Base-by-base conservation (phyloP, 2,888 invertebrate genomes). In the Oligia strigilis region DNA sequence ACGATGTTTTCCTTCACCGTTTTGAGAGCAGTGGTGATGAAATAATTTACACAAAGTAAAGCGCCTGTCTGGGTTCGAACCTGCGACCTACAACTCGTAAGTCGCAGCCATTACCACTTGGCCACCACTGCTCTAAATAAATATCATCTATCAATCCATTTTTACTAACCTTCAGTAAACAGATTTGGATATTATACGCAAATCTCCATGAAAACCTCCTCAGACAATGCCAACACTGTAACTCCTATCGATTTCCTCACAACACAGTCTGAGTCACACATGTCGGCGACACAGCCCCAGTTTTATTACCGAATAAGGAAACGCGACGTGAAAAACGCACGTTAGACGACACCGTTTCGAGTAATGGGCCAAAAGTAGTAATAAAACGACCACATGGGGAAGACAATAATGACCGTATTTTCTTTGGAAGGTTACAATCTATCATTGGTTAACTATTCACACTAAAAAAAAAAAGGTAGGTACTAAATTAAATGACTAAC, bases 281-380 rank as follows among this genome's bases (percentile, higher is more conserved):
- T 87, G 75, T 69, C 60, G 64, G 62, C 14, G 62, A 82, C 86
- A 85, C 52, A 80, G 62, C 75, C 83, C 60, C 81, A 80, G 75
- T 89, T 88, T 89, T 88, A 89, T 84, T 81, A 78, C 78, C 77
- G 49, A 74, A 84, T 82, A 88, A 83, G 85, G 84, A 78, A 85
- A 87, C 72, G 72, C 80, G 67, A 89, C 90, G 88, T 89, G 83
- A 84, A 76, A 81, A 88, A 88, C 84, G 85, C 75, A 88, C 83
- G 82, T 84, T 78, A 83, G 77, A 29, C 62, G 76, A 79, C 67
- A 77, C 86, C 81, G 87, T 85, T 81, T 82, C 81, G 49, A 64
- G 82, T 88, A 87, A 89, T 86, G 83, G 86, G 77, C 77, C 73
- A 79, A 77, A 86, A 86, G 86, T 77, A 83, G 83, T 75, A 81